Base-by-base conservation (phyloP, 2,888 invertebrate genomes). In the Acleris holmiana region DNA sequence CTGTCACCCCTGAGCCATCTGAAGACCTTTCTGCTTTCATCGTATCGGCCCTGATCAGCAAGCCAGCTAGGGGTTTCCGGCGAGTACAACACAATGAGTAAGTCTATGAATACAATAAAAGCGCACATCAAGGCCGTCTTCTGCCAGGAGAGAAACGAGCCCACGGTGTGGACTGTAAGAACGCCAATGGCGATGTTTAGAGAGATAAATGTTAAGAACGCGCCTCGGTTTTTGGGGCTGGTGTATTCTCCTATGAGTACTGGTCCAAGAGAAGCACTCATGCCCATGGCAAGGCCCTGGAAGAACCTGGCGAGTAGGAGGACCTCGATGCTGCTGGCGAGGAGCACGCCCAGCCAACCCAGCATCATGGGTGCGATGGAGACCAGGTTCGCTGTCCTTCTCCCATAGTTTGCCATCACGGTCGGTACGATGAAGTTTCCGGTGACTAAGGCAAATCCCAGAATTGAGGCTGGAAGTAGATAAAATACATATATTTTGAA, bases 1-100 rank as follows among this genome's bases (percentile, higher is more conserved):
- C 79, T 79, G 7, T 80, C 75, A 35, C 94, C 94, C 68, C 94
- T 84, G 47, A 94, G 86, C 88, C 93, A 94, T 21, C 88, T 83
- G 23, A 94, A 93, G 0, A 94, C 86, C 40, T 82, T 78, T 66
- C 89, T 86, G 0, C 94, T 94, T 41, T 94, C 91, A 0, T 88
- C 88, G 1, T 88, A 80, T 15, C 88, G 84, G 0, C 93, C 93
- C 67, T 93, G 93, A 40, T 93, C 89, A 0, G 94, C 87, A 19
- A 95, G 74, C 94, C 95, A 95, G 61, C 90, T 89, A 0, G 95
- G 95, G 1, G 95, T 93, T 78, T 95, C 95, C 0, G 94, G 94
- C 0, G 84, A 81, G 48, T 77, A 80, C 25, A 83, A 71, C 1
- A 82, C 78, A 6, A 85, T 79, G 0, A 85, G 23, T 35, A 94